Evolutionary conservation across 64 coral and sea anemone genomes (phyloP), one percentile per base, ranked within the genome.

Genomic region (Hydrozoanthus tunicans): DNA sequence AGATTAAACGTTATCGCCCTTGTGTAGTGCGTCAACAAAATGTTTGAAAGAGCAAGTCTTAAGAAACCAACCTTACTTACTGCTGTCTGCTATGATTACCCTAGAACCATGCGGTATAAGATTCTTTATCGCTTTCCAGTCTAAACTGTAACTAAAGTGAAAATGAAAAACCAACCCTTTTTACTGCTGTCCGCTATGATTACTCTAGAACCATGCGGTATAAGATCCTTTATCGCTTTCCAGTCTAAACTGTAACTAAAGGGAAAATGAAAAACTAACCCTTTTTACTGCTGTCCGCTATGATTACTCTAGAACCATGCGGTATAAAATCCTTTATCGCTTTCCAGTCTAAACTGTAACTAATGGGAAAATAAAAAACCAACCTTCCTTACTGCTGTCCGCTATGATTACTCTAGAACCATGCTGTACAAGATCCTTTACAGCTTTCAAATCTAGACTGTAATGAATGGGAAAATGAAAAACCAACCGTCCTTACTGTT

Each of bases 391-490:
- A 57, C 57, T 70, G 59, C 62, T 95, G 7, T 95, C 91, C n/a
- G 94, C 94, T 57, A 95, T 62, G 72, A 89, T 82, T 92, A 95
- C 83, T 56, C 84, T 89, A 26, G 91, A 90, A 57, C 86, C 62
- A 68, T 64, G 5, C 24, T 75, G 11, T 20, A 92, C 7, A 3
- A 67, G 25, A 5, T 95, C 68, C 8, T 56, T 53, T 54, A 92
- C 77, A 13, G 26, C 76, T 67, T 90, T 62, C 94, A 90, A 95
- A 13, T 58, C 6, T 61, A 95, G 59, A 14, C 76, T 84, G 65
- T 92, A 92, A 56, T 89, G 66, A 83, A 95, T 62, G 56, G 91
- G 94, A 54, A 92, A 13, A 82, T 79, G 83, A 52, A 95, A 95
- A 70, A 20, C 20, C 20, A 20, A 20, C 20, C 20, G 20, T 20